A percentile compares a stretch with the other conserved stretches of the same genome.
phyloP scores from a whole-genome alignment of 2,113 vertebrate genomes.

The Hirundichthys speculiger region DNA sequence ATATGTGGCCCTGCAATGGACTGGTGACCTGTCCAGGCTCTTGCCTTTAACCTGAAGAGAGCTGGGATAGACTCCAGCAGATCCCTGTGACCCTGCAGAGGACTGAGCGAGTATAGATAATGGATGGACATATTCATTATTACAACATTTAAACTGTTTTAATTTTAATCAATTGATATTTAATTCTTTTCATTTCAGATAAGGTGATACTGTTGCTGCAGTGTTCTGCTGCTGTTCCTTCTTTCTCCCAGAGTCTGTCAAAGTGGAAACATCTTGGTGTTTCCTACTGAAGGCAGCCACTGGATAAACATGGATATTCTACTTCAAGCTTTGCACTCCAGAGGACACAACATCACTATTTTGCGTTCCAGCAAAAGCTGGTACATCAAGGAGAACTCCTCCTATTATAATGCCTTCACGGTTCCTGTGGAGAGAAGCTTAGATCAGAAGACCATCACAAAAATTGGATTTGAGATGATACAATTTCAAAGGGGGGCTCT shows the following conservation, averaged over 20 bases:
- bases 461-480: fast-evolving
- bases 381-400: constrained; percentile 54
- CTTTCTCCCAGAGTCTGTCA: constrained; percentile 29
- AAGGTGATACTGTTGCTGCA: constrained; percentile 20
- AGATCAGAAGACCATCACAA: constrained; percentile 1
- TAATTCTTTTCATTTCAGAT: constrained; percentile 36
- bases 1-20: too few species aligned
- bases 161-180: not conserved
- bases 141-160: too few species aligned
- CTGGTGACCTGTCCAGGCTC: too few species aligned
- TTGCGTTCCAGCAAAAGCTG: constrained; percentile 51
- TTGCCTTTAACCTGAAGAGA: too few species aligned
- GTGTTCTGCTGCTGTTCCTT: constrained; percentile 35
- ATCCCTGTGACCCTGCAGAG: too few species aligned
- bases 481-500: constrained; percentile 33
- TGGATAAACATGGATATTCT: constrained; percentile 74
- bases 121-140: too few species aligned
- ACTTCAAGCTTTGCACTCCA: constrained; percentile 49
- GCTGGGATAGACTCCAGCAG: too few species aligned
- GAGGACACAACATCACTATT: constrained; percentile 63
- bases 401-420: constrained; percentile 43
- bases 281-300: constrained; percentile 69
- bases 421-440: constrained; percentile 35
- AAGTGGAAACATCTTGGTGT: constrained; percentile 65
- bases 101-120: too few species aligned